These are phyloP conservation scores for Coptodon bakossiorum DNA, from an alignment of 2,113 vertebrate species.

Conservation along the genomic window DNA sequence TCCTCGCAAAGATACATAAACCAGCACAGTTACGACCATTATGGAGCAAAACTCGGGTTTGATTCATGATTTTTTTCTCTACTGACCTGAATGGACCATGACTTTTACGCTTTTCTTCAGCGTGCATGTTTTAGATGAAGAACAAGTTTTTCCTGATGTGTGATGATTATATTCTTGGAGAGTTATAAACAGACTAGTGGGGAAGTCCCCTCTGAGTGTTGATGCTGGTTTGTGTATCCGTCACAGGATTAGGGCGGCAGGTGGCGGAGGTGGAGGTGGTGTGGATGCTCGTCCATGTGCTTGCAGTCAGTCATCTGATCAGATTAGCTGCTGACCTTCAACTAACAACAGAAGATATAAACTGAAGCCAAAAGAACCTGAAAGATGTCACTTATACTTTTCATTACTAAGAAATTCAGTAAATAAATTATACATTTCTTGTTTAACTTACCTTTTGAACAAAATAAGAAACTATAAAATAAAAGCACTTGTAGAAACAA, in stretches of 20 bases:
- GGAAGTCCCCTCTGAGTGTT: constrained; percentile 41
- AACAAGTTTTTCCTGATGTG: not conserved
- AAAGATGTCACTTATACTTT: not conserved
- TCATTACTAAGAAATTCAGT: not conserved
- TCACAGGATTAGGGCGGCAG: constrained; percentile 48
- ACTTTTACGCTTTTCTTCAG: not conserved
- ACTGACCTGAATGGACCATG: not conserved
- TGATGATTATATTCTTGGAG: not conserved
- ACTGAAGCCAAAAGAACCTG: not conserved
- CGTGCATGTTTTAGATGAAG: not conserved
- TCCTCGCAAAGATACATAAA: not conserved
- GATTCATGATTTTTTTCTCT: not conserved
- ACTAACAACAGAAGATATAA: not conserved
- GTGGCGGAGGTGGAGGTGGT: not conserved
- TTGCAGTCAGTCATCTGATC: not conserved
- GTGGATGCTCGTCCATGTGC: not conserved
- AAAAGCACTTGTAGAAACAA: not conserved
- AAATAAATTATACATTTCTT: not conserved
- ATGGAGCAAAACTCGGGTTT: not conserved
- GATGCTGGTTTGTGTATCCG: not conserved
- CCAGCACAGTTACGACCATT: not conserved
- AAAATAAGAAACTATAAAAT: not conserved
- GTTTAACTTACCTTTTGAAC: not conserved
- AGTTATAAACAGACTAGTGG: not conserved
- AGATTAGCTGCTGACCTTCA: constrained; percentile 47